Conservation (phyloP, 2,888 invertebrate genomes). For the Leucoma salicis region DNA sequence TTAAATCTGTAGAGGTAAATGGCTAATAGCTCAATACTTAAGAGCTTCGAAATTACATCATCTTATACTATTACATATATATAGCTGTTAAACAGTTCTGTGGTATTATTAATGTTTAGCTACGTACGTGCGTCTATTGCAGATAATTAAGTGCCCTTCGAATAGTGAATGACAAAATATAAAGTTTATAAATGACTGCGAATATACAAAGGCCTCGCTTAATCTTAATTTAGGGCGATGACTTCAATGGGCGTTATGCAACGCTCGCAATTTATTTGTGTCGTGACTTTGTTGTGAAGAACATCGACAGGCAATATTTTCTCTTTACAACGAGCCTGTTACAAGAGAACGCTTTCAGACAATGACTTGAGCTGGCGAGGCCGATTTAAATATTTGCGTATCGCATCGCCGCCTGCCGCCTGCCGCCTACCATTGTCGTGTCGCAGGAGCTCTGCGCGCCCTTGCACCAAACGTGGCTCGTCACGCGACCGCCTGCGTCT, state of each 20-base stretch:
- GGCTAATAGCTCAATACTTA: no score
- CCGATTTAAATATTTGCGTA: constrained; percentile 74
- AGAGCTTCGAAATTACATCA: no score
- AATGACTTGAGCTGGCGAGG: constrained; percentile 61
- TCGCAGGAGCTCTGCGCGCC: constrained; percentile 28
- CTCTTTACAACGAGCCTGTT: constrained; percentile 51
- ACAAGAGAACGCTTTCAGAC: constrained; percentile 77
- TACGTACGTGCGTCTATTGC: no score
- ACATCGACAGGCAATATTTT: constrained; percentile 69
- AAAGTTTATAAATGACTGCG: constrained; percentile 29
- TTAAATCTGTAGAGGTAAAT: no score
- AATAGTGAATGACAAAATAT: neutral
- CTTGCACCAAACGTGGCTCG: constrained; percentile 45
- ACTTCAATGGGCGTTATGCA: constrained; percentile 39
- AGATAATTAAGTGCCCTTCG: neutral
- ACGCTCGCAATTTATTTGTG: constrained; percentile 46
- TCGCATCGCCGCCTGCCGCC: constrained; percentile 46
- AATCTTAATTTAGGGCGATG: constrained; percentile 53
- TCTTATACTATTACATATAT: no score
- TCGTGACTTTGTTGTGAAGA: constrained; percentile 59
- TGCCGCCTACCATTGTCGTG: constrained; percentile 37
- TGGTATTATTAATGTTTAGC: no score
- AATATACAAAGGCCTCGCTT: constrained; percentile 41
- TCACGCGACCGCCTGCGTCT: constrained; percentile 57
- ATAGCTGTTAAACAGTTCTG: no score